A percentile compares a stretch with the other conserved stretches of the same genome.
phyloP scores from a whole-genome alignment of 2,888 invertebrate species.

The Agapetus fuscipes region DNA sequence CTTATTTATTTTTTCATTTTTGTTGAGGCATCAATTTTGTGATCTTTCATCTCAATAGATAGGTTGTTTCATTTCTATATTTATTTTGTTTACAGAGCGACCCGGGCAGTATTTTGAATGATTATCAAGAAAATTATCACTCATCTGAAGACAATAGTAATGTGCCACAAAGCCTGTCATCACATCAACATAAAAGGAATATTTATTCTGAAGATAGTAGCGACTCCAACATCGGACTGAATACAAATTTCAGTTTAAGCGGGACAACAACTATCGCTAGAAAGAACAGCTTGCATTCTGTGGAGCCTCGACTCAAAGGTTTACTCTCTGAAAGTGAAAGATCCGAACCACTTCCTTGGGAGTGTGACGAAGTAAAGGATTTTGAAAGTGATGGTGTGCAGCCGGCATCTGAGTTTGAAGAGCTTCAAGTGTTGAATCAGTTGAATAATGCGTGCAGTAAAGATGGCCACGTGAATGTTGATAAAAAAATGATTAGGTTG shows the following conservation, averaged over 20 bases:
- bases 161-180: constrained; percentile 2
- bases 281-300: too few species aligned
- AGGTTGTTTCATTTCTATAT: too few species aligned
- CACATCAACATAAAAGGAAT: background rate
- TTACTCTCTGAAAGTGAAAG: constrained; percentile 9
- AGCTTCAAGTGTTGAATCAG: constrained; percentile 37
- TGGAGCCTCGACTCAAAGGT: too few species aligned
- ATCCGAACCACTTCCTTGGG: constrained; percentile 31
- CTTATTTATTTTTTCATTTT: too few species aligned
- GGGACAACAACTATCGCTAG: too few species aligned
- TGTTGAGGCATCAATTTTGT: too few species aligned
- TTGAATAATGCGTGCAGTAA: constrained; percentile 33
- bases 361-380: constrained; percentile 25
- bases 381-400: too few species aligned
- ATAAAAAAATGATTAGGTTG: constrained; percentile 29
- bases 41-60: too few species aligned
- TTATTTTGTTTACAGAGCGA: background rate
- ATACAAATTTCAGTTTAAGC: too few species aligned
- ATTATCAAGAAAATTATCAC: constrained; percentile 4
- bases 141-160: constrained; percentile 11
- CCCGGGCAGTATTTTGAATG: background rate
- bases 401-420: constrained; percentile 37
- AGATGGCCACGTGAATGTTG: constrained; percentile 30
- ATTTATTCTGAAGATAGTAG: constrained; percentile 9
- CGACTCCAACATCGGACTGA: constrained; percentile 5